Conservation (phyloP, 2,797 vertebrate genomes). For the Xerus rutilus region DNA sequence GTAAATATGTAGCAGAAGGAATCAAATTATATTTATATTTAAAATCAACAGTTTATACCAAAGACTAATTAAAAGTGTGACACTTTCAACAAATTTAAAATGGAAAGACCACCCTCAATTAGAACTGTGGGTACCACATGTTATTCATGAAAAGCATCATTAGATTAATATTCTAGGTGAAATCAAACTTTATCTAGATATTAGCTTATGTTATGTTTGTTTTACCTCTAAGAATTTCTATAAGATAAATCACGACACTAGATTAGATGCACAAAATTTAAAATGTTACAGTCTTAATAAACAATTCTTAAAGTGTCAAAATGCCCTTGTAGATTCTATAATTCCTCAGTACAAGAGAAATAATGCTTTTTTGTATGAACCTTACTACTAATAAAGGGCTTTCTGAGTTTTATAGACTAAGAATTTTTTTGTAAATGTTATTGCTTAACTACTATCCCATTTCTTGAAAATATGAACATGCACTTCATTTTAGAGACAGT, state of each 20-base stretch:
- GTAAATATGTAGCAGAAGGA: slow-evolving; percentile 18
- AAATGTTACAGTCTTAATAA: slow-evolving; percentile 60
- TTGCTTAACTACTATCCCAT: slow-evolving; percentile 62
- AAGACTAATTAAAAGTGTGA: slow-evolving; percentile 63
- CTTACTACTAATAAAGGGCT: slow-evolving; percentile 61
- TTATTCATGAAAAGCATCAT: background rate
- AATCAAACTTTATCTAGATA: background rate
- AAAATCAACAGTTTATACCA: slow-evolving; percentile 50
- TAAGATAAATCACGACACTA: slow-evolving; percentile 12
- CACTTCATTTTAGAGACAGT: slow-evolving; percentile 62
- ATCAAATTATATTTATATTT: slow-evolving; percentile 57
- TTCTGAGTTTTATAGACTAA: slow-evolving; percentile 67
- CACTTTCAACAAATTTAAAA: slow-evolving; percentile 62
- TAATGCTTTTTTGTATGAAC: slow-evolving; percentile 56
- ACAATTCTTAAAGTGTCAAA: slow-evolving; percentile 58
- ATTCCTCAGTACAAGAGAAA: slow-evolving; percentile 56
- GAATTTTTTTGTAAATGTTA: slow-evolving; percentile 70
- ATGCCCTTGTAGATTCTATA: slow-evolving; percentile 43
- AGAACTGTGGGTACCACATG: background rate
- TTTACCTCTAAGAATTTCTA: slow-evolving; percentile 60
- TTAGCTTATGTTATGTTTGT: slow-evolving; percentile 45
- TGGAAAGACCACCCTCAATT: slow-evolving; percentile 29
- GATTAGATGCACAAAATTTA: slow-evolving; percentile 31
- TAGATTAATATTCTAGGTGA: slow-evolving; percentile 22
- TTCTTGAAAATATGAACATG: slow-evolving; percentile 71